Conservation (phyloP, 2,888 invertebrate species). For the Pachliopta kotzebuea region DNA sequence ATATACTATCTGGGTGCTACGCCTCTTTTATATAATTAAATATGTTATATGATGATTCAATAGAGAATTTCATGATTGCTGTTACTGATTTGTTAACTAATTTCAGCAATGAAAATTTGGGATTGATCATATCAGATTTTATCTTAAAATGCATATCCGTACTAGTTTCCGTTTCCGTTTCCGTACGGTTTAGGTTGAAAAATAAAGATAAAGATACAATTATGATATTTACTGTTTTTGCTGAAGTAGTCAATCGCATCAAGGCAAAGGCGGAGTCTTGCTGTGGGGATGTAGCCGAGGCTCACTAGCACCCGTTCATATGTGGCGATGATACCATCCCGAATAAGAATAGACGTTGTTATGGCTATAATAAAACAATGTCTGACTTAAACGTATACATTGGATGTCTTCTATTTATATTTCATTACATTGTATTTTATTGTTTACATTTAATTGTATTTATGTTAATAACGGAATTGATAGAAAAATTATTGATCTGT, state of each 20-base stretch:
- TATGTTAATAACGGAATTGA: not conserved
- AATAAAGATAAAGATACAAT: no score
- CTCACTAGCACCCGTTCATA: slow-evolving; percentile 82
- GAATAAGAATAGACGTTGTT: slow-evolving; percentile 75
- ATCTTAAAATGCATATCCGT: no score
- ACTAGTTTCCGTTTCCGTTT: no score
- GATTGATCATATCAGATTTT: not conserved
- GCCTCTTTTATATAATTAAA: no score
- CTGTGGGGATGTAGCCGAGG: slow-evolving; percentile 81
- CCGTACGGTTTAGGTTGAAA: no score
- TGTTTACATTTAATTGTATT: slow-evolving; percentile 3
- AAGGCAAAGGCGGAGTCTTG: slow-evolving; percentile 82
- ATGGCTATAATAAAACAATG: slow-evolving; percentile 53
- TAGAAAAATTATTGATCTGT: not conserved
- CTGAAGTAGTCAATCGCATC: slow-evolving; percentile 85
- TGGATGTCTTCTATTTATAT: not conserved
- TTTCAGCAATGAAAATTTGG: not conserved
- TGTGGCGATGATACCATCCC: slow-evolving; percentile 80
- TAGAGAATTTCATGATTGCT: no score
- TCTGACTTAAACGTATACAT: slow-evolving; percentile 16
- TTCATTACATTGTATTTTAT: not conserved
- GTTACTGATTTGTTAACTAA: not conserved
- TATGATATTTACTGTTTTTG: slow-evolving; percentile 78
- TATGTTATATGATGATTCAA: no score
- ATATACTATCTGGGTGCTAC: no score